Percentiles rank a stretch among this genome's conserved stretches.
phyloP scores from a whole-genome alignment of 2,113 vertebrate species.

The Fukomys damarensis region DNA sequence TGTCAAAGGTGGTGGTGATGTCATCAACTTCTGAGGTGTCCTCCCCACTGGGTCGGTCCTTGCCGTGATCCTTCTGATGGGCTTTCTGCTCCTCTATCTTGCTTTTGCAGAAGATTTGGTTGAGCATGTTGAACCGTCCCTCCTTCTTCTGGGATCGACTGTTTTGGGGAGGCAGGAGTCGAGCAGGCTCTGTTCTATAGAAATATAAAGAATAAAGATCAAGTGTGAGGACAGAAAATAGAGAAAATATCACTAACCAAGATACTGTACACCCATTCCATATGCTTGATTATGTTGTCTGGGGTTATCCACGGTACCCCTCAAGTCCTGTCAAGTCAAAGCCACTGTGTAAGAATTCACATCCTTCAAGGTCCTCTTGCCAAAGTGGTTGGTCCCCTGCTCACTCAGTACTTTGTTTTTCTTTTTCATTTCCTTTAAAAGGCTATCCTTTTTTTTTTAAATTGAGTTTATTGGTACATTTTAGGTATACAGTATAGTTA shows the following conservation, averaged over 20 bases:
- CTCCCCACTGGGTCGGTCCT: slow-evolving; percentile 78
- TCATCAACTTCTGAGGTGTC: slow-evolving; percentile 92
- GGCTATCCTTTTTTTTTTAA: background rate
- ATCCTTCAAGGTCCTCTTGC: background rate
- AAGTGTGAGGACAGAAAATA: background rate
- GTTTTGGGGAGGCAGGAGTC: slow-evolving; percentile 82
- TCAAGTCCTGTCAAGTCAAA: background rate
- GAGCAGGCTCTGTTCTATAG: slow-evolving; percentile 84
- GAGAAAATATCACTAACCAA: background rate
- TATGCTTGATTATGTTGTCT: background rate
- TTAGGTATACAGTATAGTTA: too few relatives aligned
- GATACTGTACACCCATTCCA: background rate
- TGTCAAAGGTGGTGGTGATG: slow-evolving; percentile 93
- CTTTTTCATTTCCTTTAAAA: background rate
- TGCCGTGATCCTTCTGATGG: slow-evolving; percentile 82
- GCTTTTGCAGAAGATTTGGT: slow-evolving; percentile 92
- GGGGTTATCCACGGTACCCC: background rate
- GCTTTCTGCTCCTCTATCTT: slow-evolving; percentile 86
- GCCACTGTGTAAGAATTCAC: background rate
- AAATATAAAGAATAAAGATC: slow-evolving; percentile 59
- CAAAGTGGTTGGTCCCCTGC: background rate
- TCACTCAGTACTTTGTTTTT: background rate
- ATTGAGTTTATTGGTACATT: too few relatives aligned
- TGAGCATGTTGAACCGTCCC: slow-evolving; percentile 88
- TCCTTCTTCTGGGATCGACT: slow-evolving; percentile 87